phyloP scores from a whole-genome alignment of 35 echinoderm and acorn worm genomes.

The Amphiura filiformis region DNA sequence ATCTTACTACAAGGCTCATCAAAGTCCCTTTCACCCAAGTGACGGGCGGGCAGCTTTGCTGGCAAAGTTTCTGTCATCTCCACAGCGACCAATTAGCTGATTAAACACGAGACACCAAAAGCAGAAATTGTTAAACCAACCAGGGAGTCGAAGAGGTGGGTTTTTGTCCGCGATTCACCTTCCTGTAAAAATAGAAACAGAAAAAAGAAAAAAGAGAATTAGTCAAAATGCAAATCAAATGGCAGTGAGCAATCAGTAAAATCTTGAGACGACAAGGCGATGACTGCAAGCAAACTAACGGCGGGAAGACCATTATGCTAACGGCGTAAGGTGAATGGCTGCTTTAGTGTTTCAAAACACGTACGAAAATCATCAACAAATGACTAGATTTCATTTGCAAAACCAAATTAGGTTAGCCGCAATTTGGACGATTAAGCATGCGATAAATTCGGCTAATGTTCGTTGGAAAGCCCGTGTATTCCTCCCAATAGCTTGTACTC shows the following conservation, averaged over 20 bases:
- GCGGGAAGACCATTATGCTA: not conserved
- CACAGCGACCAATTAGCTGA: slow-evolving; percentile 13
- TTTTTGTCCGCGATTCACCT: not conserved
- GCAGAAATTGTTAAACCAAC: not conserved
- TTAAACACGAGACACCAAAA: not conserved
- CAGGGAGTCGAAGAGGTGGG: not conserved
- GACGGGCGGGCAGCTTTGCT: not conserved
- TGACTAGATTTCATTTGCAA: slow-evolving; percentile 4
- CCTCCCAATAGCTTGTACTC: not conserved
- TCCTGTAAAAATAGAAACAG: not conserved
- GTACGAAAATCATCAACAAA: slow-evolving; percentile 9
- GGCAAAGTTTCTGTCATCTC: slow-evolving; percentile 15
- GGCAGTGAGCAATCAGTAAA: not conserved
- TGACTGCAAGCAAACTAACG: not conserved
- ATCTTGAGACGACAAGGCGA: not conserved
- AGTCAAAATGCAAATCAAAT: slow-evolving; percentile 15
- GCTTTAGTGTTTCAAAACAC: slow-evolving; percentile 14
- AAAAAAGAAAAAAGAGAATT: slow-evolving; percentile 3
- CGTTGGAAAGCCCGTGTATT: not conserved
- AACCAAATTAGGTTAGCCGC: slow-evolving; percentile 6
- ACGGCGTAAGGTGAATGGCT: not conserved
- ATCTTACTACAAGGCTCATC: slow-evolving; percentile 27
- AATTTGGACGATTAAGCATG: slow-evolving; percentile 7
- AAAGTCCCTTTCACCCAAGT: slow-evolving; percentile 10
- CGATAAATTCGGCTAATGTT: slow-evolving; percentile 12